Evolutionary conservation across 2,113 vertebrate genomes (phyloP), one percentile per base, ranked within the genome.

Genomic region (Herpailurus yagouaroundi): DNA sequence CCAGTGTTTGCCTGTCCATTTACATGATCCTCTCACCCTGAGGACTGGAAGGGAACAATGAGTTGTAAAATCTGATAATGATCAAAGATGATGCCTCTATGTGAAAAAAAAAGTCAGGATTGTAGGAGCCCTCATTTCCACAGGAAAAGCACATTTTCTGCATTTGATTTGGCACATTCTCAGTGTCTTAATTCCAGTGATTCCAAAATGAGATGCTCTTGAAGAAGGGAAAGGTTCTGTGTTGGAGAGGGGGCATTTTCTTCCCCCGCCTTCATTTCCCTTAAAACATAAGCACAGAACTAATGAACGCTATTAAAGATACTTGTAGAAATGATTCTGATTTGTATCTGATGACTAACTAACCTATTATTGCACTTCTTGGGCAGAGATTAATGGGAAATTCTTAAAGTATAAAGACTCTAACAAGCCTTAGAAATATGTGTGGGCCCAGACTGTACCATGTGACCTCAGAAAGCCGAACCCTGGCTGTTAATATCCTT

Each of bases 301-400:
- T 98, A 99, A 98, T 97, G 96, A 98, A 98, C 95, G 74, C 97
- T 98, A 98, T 99, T 99, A 98, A 98, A 98, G 97, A 98, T 97
- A 98, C 98, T 98, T 99, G 97, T 98, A 98, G 98, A 98, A 98
- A 98, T 98, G 91, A 98, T 98, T 98, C 98, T 97, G 98, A 98
- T 98, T 98, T 98, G 97, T 98, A 98, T 98, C 97, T 98, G 98
- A 99, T 98, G 98, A 98, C 98, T 98, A 98, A 98, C 98, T 99
- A 98, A 99, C 98, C 98, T 98, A 97, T 98, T 98, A 98, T 98
- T 98, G 98, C 98, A 98, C 97, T 96, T 98, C 98, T 98, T 98
- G 98, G 98, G 98, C 98, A 98, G 98, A 98, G 98, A 98, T 98
- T 98, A 98, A 99, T 99, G 97, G 98, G 97, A 98, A 98, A 98